Evolutionary conservation across 1,140 invertebrate genomes (phyloP), one percentile per base, ranked within the genome.

Genomic region (Pantala flavescens): DNA sequence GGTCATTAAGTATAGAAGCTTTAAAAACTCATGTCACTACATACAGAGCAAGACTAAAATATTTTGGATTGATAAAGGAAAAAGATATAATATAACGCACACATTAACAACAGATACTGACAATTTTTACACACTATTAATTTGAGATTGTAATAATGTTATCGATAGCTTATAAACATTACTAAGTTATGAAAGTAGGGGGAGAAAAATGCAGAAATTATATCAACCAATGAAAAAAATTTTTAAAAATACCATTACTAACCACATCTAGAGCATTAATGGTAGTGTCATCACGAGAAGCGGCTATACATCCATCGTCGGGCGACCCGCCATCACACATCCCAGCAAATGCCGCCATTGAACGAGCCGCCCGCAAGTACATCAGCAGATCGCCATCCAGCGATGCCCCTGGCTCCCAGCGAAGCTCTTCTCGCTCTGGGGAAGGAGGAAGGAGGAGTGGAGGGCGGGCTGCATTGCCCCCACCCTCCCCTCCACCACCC

Each of bases 321-420:
- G 94, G 93, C 76, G 95, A 94, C 77, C 96, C 96, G 75, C 96
- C 96, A 87, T 98, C 96, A 89, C 96, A 98, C 94, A 98, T 98
- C 79, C 96, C 93, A 78, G 91, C 92, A 86, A 98, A 98, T 72
- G 96, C 96, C 79, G 93, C 93, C 92, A 96, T 95, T 70, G 93
- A 98, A 78, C 97, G 89, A 74, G 96, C 97, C 78, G 96, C 97
- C 80, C 96, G 88, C 79, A 98, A 88, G 85, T 97, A 99, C 95
- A 98, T 98, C 80, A 98, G 89, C 80, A 99, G 89, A 86, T 98
- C 96, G 78, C 92, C 90, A 85, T 98, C 96, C 79, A 93, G 87
- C 75, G 95, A 90, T 85, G 93, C 90, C 78, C 92, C 91, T 75
- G 96, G 95, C 81, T 93, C 86, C 97, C 96, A 98, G 85, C 93